phyloP scores from a whole-genome alignment of 2,113 vertebrate genomes.

The Apaloderma vittatum region DNA sequence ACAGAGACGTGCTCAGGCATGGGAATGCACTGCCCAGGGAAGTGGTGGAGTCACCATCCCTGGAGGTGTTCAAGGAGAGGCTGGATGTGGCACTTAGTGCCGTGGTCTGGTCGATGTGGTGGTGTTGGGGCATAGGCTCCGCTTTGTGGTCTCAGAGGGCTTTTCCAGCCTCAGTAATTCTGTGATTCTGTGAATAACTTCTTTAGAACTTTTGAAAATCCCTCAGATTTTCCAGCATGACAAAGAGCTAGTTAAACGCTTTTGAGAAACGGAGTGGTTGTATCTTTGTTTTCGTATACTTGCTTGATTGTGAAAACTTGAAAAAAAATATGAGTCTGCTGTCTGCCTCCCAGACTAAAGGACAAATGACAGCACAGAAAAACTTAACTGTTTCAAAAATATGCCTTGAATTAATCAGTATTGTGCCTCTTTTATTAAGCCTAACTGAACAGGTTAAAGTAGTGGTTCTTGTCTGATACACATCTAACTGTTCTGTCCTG shows the following conservation, averaged over 20 bases:
- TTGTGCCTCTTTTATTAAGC: not conserved
- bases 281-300: no score
- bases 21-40: no score
- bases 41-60: no score
- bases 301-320: not conserved
- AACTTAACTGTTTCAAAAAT: not conserved
- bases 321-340: not conserved
- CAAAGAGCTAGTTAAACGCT: not conserved
- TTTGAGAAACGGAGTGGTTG: not conserved
- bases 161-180: no score
- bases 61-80: no score
- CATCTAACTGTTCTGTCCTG: not conserved
- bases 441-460: not conserved
- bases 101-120: no score
- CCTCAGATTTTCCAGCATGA: not conserved
- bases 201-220: not conserved
- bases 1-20: no score
- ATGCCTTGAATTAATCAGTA: not conserved
- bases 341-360: not conserved
- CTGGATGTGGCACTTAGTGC: no score
- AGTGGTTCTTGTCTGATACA: not conserved
- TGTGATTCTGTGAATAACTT: not conserved
- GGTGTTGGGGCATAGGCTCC: no score
- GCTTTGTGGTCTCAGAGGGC: no score
- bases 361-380: not conserved